Base-by-base conservation (phyloP, 1,140 invertebrate species). In the Sycophila sp. region DNA sequence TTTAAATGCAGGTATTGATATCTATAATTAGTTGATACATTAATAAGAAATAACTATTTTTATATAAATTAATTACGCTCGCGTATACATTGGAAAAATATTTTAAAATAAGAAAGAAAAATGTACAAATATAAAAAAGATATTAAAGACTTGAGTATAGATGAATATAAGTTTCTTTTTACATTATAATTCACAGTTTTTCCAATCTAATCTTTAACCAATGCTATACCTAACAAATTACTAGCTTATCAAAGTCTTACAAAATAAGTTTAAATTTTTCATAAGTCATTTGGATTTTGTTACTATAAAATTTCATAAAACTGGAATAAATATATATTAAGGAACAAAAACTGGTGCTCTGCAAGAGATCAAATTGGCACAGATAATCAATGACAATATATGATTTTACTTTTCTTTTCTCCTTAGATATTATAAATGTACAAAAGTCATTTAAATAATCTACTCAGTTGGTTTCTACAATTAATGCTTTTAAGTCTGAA, bases 331-430 rank as follows among this genome's bases (percentile, higher is more conserved):
- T n/a, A 24, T 0, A 47, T 47, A 47, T 11, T 47, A 47, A 24
- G 19, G n/a, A 8, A 45, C 42, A 45, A 45, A 19, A 19, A 19
- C 22, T 45, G 17, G 42, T 19, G 17, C 17, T 45, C n/a, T 45
- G 38, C 2, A 65, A 19, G 3, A 58, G 53, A 60, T 69, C 40
- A 60, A n/a, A 51, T 60, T 30, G 11, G 3, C 30, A 66, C 26
- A 10, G 17, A 60, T 13, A 65, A 53, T 49, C 49, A 49, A 72
- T 66, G 13, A 45, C 28, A 34, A 32, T 65, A 15, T 56, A 8
- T 49, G 5, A 58, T 24, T 38, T 26, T 22, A 24, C 38, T 24
- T 38, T 38, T 38, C 15, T 58, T 13, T n/a, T 38, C 13, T 64
- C 28, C 51, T n/a, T 22, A 38, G 26, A 30, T 28, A 3, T 34